Conservation (phyloP, 2,888 invertebrate genomes). For the Dascillus cervinus region DNA sequence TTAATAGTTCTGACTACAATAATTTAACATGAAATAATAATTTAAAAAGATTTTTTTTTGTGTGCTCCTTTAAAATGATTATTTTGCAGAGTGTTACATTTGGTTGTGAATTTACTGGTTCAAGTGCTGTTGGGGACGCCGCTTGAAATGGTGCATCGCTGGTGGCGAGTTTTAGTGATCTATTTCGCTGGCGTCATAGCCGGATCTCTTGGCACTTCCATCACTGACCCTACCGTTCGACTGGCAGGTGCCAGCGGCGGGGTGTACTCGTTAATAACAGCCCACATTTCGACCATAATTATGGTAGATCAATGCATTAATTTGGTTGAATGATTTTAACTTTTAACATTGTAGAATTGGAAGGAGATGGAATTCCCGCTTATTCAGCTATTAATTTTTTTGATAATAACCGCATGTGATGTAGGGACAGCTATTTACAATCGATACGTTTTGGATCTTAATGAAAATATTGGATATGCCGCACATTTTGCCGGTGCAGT, state of each 20-base stretch:
- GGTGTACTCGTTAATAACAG: constrained; percentile 88
- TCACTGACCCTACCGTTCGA: constrained; percentile 70
- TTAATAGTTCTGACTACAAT: too few relatives aligned
- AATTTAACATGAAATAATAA: too few relatives aligned
- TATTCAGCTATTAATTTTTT: constrained; percentile 73
- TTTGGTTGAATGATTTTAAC: constrained; percentile 58
- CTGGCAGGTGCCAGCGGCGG: constrained; percentile 94
- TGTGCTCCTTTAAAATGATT: constrained; percentile 2
- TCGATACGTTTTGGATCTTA: constrained; percentile 61
- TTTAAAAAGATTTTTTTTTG: too few relatives aligned
- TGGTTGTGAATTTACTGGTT: constrained; percentile 83
- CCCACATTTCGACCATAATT: constrained; percentile 86
- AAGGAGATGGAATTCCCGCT: constrained; percentile 92
- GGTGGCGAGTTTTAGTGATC: constrained; percentile 83
- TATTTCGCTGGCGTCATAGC: constrained; percentile 80
- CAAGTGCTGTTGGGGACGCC: constrained; percentile 91
- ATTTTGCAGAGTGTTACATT: constrained; percentile 65
- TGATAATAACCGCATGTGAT: constrained; percentile 75
- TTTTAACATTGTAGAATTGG: constrained; percentile 90
- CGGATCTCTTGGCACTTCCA: constrained; percentile 75
- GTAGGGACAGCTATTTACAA: constrained; percentile 87
- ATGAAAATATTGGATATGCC: constrained; percentile 82
- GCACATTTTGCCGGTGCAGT: constrained; percentile 90
- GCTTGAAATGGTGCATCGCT: constrained; percentile 91
- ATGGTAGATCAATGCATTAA: constrained; percentile 54